These are phyloP conservation scores for Crotophaga sulcirostris DNA, from an alignment of 2,113 vertebrate species.

Conservation along the genomic window DNA sequence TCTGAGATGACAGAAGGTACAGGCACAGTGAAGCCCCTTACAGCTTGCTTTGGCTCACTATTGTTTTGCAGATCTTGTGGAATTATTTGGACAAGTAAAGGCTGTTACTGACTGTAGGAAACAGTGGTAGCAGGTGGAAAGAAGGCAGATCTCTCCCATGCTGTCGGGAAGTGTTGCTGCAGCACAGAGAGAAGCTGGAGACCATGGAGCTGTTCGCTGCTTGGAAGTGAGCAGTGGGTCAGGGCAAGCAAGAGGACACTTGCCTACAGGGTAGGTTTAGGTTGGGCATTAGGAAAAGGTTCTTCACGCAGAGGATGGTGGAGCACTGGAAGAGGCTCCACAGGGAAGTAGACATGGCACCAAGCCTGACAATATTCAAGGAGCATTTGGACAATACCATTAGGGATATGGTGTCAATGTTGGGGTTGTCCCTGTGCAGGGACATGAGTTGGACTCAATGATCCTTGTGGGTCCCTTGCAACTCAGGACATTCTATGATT, in stretches of 20 bases:
- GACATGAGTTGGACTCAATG: too few relatives aligned
- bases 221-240: neutral
- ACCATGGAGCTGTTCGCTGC: rapidly evolving
- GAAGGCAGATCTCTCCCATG: rapidly evolving
- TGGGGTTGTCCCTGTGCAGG: too few relatives aligned
- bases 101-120: neutral
- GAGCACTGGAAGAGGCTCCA: too few relatives aligned
- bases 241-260: rapidly evolving
- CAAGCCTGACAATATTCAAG: too few relatives aligned
- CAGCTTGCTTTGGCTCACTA: neutral
- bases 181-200: neutral
- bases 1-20: rapidly evolving
- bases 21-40: neutral
- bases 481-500: too few relatives aligned
- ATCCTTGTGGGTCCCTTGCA: too few relatives aligned
- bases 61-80: neutral
- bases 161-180: neutral
- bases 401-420: too few relatives aligned
- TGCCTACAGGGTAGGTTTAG: neutral
- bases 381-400: too few relatives aligned
- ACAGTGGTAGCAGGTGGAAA: rapidly evolving
- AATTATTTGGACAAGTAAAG: neutral
- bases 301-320: too few relatives aligned
- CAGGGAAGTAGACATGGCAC: too few relatives aligned
- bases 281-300: too few relatives aligned